Percentiles rank a stretch among this genome's conserved stretches.
phyloP scores from a whole-genome alignment of 2,797 vertebrate species.

The Chelon labrosus region DNA sequence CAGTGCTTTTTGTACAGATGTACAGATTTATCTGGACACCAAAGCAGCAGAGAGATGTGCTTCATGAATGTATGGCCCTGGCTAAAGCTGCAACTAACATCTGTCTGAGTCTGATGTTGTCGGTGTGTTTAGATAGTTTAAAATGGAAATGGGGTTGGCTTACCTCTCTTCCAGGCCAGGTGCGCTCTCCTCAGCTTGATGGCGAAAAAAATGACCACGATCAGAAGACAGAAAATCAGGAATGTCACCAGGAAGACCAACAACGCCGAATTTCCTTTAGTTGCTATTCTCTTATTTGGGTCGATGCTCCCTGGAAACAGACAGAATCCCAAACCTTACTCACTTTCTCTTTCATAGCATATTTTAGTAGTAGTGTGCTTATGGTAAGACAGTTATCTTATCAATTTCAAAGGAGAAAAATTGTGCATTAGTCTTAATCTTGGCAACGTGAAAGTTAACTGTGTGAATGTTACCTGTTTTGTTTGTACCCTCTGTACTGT shows the following conservation, averaged over 20 bases:
- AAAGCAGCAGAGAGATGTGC: not conserved
- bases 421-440: not conserved
- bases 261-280: conserved; percentile 64
- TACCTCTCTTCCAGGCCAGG: conserved; percentile 91
- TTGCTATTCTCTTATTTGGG: not conserved
- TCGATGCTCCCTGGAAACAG: conserved; percentile 31
- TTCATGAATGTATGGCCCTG: not conserved
- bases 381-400: not conserved
- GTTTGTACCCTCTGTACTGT: conserved; percentile 36
- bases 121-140: not conserved
- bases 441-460: not conserved
- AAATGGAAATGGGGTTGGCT: not conserved
- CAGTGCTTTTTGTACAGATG: too few species aligned
- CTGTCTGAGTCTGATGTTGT: not conserved
- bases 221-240: conserved; percentile 85
- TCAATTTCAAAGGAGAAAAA: conserved; percentile 1
- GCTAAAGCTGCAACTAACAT: not conserved
- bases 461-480: conserved; percentile 55
- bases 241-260: conserved; percentile 88
- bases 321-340: conserved; percentile 19
- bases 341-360: not conserved
- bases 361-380: not conserved
- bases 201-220: conserved; percentile 89
- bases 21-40: not conserved
- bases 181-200: conserved; percentile 90